Conservation (phyloP, 2,888 invertebrate genomes). For the Tipula lateralis region DNA sequence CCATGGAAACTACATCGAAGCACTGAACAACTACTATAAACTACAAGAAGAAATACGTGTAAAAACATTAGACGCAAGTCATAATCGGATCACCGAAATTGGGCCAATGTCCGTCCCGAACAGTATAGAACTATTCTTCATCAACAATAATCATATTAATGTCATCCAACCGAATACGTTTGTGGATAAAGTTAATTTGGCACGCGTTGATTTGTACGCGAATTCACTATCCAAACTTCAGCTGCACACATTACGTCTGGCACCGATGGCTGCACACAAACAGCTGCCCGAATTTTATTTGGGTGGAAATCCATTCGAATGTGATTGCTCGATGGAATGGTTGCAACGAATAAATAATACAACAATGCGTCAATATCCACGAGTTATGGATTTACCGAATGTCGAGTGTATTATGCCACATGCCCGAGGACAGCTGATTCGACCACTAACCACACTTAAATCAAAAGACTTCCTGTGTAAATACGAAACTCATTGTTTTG, state of each 20-base stretch:
- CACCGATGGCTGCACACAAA: conserved; percentile 60
- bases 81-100: conserved; percentile 79
- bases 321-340: conserved; percentile 96
- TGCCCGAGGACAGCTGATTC: conserved; percentile 73
- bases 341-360: conserved; percentile 82
- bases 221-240: conserved; percentile 80
- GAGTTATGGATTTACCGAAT: conserved; percentile 84
- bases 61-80: conserved; percentile 85
- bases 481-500: conserved; percentile 91
- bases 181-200: conserved; percentile 75
- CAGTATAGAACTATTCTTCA: conserved; percentile 80
- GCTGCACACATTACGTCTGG: conserved; percentile 71
- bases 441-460: conserved; percentile 70
- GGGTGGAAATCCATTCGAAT: conserved; percentile 89
- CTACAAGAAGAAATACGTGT: conserved; percentile 75
- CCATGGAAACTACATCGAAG: conserved; percentile 84
- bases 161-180: conserved; percentile 80
- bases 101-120: conserved; percentile 79
- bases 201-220: conserved; percentile 84
- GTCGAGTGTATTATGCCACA: conserved; percentile 85
- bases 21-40: conserved; percentile 83
- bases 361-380: conserved; percentile 78
- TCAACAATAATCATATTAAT: conserved; percentile 82
- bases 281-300: conserved; percentile 83
- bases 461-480: conserved; percentile 87